Evolutionary conservation across 2,113 vertebrate species (phyloP), one percentile per base, ranked within the genome.

Genomic region (Cheirogaleus medius): DNA sequence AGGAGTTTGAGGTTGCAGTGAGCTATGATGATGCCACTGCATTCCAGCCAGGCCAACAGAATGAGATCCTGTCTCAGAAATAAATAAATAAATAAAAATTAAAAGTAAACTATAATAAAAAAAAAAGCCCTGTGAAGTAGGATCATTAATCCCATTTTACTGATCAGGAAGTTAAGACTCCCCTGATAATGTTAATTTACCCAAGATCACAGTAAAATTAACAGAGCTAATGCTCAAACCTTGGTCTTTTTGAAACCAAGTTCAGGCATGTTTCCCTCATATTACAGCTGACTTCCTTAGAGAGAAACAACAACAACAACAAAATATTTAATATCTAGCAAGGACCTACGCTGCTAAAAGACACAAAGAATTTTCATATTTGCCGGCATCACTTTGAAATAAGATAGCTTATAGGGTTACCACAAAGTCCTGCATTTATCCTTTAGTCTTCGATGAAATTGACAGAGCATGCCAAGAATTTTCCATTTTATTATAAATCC

Each of bases 401-500:
- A 82, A 91, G 74, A 90, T 20, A 29, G 66, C 63, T 88, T 89
- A 58, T 37, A 13, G 89, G 63, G 56, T 76, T 60, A 92, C 29
- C 25, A 47, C 68, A 73, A 95, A 98, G 78, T 42, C 91, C 64
- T 54, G 34, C 21, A 52, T 86, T 98, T 91, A 94, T 93, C 71
- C 90, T 94, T 95, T 97, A 97, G 96, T 95, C 94, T 85, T 92
- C 69, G 94, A 85, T 39, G 80, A 89, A 94, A 97, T 68, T 87
- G 84, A 90, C 44, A 90, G 64, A 87, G 14, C 23, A 56, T 21
- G 74, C 91, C 97, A 95, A 97, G 90, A 92, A 95, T 94, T 97
- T 96, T 81, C 88, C 93, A 95, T 94, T 97, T 97, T 91, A 85
- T 85, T 90, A 74, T 86, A 97, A 97, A 95, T 95, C 93, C 92